Evolutionary conservation across 2,888 invertebrate genomes (phyloP), one percentile per base, ranked within the genome.

Genomic region (Glyphotaelius pellucidus): DNA sequence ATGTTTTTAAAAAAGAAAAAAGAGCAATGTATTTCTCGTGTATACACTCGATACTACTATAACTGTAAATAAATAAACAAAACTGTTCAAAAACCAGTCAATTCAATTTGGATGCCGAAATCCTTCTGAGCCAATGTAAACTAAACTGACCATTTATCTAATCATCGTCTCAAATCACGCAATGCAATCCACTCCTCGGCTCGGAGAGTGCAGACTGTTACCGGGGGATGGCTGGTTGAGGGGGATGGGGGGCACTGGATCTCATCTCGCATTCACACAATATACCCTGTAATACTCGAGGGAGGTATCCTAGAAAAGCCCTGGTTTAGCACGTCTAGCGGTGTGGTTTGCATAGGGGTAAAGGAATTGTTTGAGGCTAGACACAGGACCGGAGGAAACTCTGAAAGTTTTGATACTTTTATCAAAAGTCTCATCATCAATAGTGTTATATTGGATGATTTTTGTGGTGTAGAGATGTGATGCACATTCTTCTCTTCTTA

Each of bases 281-380:
- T 52, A 52, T 52, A 67, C 81, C 81, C 81, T 5, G 32, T 15
- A 83, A 83, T 35, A 83, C 81, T 83, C 81, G 32, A 31, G 81
- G 81, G 81, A 83, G 85, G n/a, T 85, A 86, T 42, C 86, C 86
- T 30, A 42, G 88, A 42, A 88, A 88, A 88, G 88, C 88, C 67
- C 52, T 30, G 88, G 88, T 88, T 88, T 88, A 88, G 52, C 88
- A 67, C 88, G 88, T 88, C 67, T 88, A 35, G 32, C 31, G 52
- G 15, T 52, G 88, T 67, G 88, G 88, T 88, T 88, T 88, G 88
- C 67, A 88, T 87, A 67, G 15, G 87, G 32, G 67, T 67, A 67
- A 25, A 67, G 67, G 67, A 67, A 25, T 67, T 67, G 67, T 25
- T 67, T 67, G 67, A 67, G 67, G 67, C n/a, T 67, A 25, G 67